Evolutionary conservation across 2,797 vertebrate species (phyloP), one percentile per base, ranked within the genome.

Genomic region (Betta splendens): DNA sequence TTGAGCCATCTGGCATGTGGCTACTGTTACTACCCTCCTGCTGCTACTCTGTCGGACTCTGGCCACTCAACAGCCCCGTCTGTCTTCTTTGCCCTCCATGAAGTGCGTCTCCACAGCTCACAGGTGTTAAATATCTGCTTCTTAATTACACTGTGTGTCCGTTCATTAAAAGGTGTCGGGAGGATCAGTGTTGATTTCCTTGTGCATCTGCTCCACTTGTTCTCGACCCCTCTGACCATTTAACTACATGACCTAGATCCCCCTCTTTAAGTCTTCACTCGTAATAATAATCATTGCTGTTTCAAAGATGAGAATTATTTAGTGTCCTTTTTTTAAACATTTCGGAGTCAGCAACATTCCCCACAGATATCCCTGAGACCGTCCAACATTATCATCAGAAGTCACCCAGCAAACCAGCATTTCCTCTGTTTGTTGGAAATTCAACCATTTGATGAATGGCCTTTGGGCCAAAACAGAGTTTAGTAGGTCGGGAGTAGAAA

Each of bases 211-310:
- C 58, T 71, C 20, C 20, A 58, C 49, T 75, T 77, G 66, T 63
- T 48, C 38, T 57, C 4, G 4, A 33, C 47, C 26, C 22, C 47
- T 48, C 18, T 29, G 16, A 38, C 42, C 23, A 59, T 49, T 51
- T 50, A 51, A 50, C 73, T 79, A 50, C 83, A 77, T 89, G 86
- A 91, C 90, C 86, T 81, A 90, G 59, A 79, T 89, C 70, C 69
- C 47, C 49, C 62, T 7, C 61, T 82, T 67, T 62, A 61, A 69
- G 80, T 77, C 80, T 79, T 69, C 67, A 64, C 80, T 58, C 66
- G 69, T 80, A 58, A 84, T 80, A 58, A 84, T 77, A 71, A 72
- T 85, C 75, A 57, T 55, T 62, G 62, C 40, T 64, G 67, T 79
- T 68, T 77, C 32, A 23, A 28, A 25, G 4, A 64, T 35, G 36